Evolutionary conservation across 2,888 invertebrate species (phyloP).

Genomic region (Drosophila birchii): DNA sequence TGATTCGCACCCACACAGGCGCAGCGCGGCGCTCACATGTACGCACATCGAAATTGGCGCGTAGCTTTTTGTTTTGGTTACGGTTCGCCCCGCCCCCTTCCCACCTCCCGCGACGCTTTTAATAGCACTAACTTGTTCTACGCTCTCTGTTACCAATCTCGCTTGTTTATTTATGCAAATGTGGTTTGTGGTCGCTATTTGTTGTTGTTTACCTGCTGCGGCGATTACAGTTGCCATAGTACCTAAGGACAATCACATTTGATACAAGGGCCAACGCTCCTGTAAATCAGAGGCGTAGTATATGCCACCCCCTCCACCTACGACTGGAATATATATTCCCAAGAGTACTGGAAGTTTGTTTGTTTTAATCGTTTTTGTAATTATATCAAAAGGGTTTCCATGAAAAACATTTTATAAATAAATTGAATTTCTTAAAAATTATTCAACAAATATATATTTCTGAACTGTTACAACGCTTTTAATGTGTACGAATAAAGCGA

Average conservation of each 20-base stretch:
- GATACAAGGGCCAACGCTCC: neutral
- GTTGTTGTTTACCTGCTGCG: conserved; percentile 14
- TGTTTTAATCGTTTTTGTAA: neutral
- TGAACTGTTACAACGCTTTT: no score
- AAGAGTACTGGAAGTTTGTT: neutral
- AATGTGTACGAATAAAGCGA: no score
- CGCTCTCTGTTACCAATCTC: conserved; percentile 28
- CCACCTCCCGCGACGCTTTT: conserved; percentile 10
- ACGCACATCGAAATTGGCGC: conserved; percentile 31
- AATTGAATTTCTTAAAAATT: neutral
- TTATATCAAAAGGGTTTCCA: neutral
- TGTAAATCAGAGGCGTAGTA: neutral
- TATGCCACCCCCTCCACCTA: neutral
- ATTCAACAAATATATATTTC: neutral
- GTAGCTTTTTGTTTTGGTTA: conserved; percentile 45
- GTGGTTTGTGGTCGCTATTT: conserved; percentile 8
- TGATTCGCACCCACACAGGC: conserved; percentile 52
- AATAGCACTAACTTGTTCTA: conserved; percentile 47
- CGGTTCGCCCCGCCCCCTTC: conserved; percentile 9
- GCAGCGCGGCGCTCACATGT: conserved; percentile 5
- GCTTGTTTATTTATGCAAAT: conserved; percentile 36
- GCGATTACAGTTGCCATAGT: conserved; percentile 4
- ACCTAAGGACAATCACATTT: neutral
- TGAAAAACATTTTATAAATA: neutral
- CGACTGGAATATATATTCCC: neutral